A percentile compares a stretch with the other conserved stretches of the same genome.
Evolutionary conservation across 1,140 invertebrate species (phyloP).

Genomic region (Mycetomoellerius zeteki): DNA sequence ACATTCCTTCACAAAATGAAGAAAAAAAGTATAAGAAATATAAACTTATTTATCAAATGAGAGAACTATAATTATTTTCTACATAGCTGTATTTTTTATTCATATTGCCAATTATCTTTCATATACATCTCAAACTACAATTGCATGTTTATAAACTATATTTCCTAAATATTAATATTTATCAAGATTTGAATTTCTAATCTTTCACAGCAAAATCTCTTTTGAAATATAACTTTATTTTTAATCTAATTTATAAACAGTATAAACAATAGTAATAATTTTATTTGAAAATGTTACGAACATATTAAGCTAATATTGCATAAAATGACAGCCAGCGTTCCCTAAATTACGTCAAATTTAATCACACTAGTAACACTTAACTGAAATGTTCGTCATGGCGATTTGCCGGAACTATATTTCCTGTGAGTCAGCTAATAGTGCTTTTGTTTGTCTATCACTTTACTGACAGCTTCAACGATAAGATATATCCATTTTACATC

Average conservation of each 20-base stretch:
- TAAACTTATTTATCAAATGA: not conserved
- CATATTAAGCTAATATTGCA: not conserved
- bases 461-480: conserved; percentile 30
- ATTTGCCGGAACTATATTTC: not conserved
- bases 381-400: conserved; percentile 9
- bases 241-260: not conserved
- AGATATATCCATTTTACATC: conserved; percentile 25
- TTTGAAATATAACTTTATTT: not conserved
- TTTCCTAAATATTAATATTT: not conserved
- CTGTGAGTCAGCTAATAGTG: conserved; percentile 35
- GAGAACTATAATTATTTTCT: not conserved
- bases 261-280: not conserved
- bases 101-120: not conserved
- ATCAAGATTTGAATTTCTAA: not conserved
- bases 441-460: conserved; percentile 40
- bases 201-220: not conserved
- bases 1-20: not conserved
- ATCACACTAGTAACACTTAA: not conserved
- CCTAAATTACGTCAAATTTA: conserved; percentile 20
- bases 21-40: not conserved
- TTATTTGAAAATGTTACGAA: not conserved
- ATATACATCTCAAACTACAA: conserved; percentile 2
- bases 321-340: not conserved
- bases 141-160: conserved; percentile 29
- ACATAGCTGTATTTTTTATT: not conserved